A percentile compares a stretch with the other conserved stretches of the same genome.
These are phyloP conservation scores for Mythimna albipuncta DNA, from an alignment of 2,888 invertebrate genomes.

Conservation along the genomic window DNA sequence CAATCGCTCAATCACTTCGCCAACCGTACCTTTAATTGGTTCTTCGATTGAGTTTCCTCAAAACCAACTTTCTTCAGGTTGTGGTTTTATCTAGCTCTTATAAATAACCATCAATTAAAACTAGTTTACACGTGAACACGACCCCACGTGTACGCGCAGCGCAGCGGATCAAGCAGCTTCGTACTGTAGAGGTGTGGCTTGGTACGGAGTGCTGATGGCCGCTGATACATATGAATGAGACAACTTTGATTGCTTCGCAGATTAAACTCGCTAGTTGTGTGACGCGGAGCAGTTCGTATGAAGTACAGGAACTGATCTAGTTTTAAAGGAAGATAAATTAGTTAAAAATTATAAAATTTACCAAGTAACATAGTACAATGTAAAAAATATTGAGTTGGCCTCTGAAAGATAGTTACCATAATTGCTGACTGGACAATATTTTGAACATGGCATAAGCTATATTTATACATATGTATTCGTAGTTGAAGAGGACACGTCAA, in stretches of 20 bases:
- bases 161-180: constrained; percentile 23
- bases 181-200: constrained; percentile 29
- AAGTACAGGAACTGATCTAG: not conserved
- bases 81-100: not conserved
- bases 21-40: not conserved
- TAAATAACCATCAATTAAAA: constrained; percentile 7
- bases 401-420: not conserved
- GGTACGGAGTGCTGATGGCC: constrained; percentile 56
- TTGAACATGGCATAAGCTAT: no score
- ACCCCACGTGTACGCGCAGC: constrained; percentile 7
- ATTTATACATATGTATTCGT: no score
- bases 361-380: no score
- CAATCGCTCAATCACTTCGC: no score
- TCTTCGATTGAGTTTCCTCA: not conserved
- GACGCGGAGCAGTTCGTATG: not conserved
- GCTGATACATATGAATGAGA: constrained; percentile 71
- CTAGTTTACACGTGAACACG: not conserved
- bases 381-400: no score
- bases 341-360: no score
- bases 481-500: not conserved
- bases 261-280: constrained; percentile 47
- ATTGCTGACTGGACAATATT: not conserved
- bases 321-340: not conserved
- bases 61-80: not conserved
- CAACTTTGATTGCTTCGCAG: constrained; percentile 69